Base-by-base conservation (phyloP, 2,797 vertebrate genomes). In the Enteromius fasciolatus region DNA sequence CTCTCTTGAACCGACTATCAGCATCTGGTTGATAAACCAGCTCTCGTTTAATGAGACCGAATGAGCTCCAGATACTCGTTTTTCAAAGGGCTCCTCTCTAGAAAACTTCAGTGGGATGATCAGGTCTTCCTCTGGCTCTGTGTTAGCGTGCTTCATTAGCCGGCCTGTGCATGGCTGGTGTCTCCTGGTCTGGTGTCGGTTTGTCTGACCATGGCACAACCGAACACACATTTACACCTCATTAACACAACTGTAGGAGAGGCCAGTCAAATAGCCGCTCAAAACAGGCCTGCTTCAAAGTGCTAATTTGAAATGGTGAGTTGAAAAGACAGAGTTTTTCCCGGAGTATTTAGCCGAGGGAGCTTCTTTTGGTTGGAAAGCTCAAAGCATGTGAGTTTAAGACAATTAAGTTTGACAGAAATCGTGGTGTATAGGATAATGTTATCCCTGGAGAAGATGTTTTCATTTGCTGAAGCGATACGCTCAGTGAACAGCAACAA, bases 391-490 rank as follows among this genome's bases (percentile, higher is more conserved):
- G 17, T 5, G 57, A 50, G 39, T 76, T 48, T 74, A 39, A 67
- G 50, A 46, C 36, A 61, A 59, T 76, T 52, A 70, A 20, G 12
- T 79, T 25, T 59, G 78, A 82, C 20, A 52, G 63, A 76, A 75
- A 41, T 77, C 67, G 7, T 68, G 15, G 20, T n/a, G 67, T 68
- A 57, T 68, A 76, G 18, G 64, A 80, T 85, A 82, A 84, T 83
- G 69, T 83, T 33, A 76, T 87, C 78, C 69, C 75, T 73, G 61
- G 41, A 81, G 82, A 72, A 76, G 46, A 79, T 79, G 70, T 76
- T 84, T 85, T 82, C 79, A 80, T 82, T 86, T 85, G 76, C 82
- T 63, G 25, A 67, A 86, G 80, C 78, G 82, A 80, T 85, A 78
- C 39, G 69, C 72, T 76, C 39, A 33, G 63, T 82, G 78, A 84